Percentiles rank a stretch among this genome's conserved stretches.
Conservation (phyloP, 2,888 invertebrate genomes). For the Hirtodrosophila cameraria region DNA sequence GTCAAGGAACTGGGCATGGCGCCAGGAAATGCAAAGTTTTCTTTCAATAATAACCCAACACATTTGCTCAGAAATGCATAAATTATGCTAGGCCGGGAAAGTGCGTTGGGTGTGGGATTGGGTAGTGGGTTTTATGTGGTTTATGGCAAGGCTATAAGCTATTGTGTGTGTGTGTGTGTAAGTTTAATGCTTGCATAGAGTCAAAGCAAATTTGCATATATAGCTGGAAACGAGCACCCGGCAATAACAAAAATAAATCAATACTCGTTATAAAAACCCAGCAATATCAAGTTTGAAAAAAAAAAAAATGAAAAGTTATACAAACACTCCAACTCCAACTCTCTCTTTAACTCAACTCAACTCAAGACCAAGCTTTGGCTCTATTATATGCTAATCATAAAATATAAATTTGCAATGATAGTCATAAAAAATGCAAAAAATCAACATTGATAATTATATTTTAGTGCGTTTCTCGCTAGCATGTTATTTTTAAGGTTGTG, state of each 20-base stretch:
- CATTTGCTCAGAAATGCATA: conserved; percentile 25
- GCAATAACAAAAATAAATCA: conserved; percentile 16
- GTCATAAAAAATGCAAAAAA: neutral
- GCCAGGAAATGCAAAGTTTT: conserved; percentile 1
- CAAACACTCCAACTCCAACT: neutral
- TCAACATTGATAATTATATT: neutral
- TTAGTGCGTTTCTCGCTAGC: too few relatives aligned
- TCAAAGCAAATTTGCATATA: conserved; percentile 22
- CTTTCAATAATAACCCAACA: conserved; percentile 15
- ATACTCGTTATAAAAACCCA: conserved; percentile 13
- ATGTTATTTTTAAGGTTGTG: too few relatives aligned
- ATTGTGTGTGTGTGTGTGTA: conserved; percentile 8
- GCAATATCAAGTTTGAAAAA: too few relatives aligned
- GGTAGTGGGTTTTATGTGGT: neutral
- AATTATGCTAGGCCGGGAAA: conserved; percentile 9
- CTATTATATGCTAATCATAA: neutral
- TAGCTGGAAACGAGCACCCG: neutral
- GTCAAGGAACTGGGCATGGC: neutral
- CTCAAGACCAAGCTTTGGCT: too few relatives aligned
- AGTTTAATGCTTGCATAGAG: neutral
- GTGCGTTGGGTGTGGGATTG: too few relatives aligned
- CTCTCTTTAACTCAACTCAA: too few relatives aligned
- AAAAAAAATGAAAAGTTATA: too few relatives aligned
- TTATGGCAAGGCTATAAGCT: neutral
- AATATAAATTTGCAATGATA: conserved; percentile 3